Base-by-base conservation (phyloP, 2,888 invertebrate genomes). In the Drosophila cognata region DNA sequence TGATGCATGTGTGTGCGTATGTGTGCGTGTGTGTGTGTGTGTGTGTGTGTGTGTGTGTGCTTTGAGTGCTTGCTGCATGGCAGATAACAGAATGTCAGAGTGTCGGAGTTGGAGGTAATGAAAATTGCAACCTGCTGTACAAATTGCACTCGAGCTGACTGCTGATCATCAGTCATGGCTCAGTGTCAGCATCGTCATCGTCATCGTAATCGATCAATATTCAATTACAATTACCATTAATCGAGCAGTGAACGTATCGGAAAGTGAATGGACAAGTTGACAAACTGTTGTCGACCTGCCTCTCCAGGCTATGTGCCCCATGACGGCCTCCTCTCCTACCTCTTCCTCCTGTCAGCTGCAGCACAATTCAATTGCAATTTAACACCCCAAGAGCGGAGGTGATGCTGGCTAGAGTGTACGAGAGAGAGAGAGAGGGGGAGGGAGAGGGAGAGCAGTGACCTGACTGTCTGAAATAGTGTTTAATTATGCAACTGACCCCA, bases 221-320 rank as follows among this genome's bases (percentile, higher is more conserved):
- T 70, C 82, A 83, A 82, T 83, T 84, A 82, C 79, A 81, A 81
- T 79, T 81, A 77, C 81, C 77, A 73, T 81, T 78, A 69, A 69
- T 59, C 50, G 28, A 38, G 51, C 55, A 56, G 62, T 63, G 53
- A 78, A 48, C 43, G 43, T 68, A 38, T 38, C 57, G 61, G 43
- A 77, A 74, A 79, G 50, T 63, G 65, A 38, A 63, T 68, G 59
- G 35, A 50, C 28, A 59, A 59, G 50, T 65, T 77, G 77, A 59
- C 52, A 65, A 63, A 74, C 65, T 76, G 78, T 72, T 52, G 59
- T 65, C 78, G 68, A 81, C 58, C 72, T 64, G 81, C 48, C 58
- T 36, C 28, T 36, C 28, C 50, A 72, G 59, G 21, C 71, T 36
- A 35, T 38, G 31, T 63, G 72, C 56, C 43, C 43, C 56, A 35